phyloP scores from a whole-genome alignment of 2,888 invertebrate species.

The Troglohyphantes excavatus region DNA sequence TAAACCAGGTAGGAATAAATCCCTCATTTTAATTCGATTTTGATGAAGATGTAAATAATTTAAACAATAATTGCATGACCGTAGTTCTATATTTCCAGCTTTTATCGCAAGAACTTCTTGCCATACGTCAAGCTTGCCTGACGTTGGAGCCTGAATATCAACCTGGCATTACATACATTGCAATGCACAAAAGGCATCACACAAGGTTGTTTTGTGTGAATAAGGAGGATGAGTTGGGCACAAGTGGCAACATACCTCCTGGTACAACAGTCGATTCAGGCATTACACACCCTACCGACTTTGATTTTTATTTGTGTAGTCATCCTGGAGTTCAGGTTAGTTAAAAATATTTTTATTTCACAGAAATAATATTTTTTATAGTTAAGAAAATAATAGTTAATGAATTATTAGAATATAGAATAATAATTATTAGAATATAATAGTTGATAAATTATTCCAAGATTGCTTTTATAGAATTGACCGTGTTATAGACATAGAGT shows the following conservation, averaged over 20 bases:
- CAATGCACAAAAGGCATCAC: conserved; percentile 99
- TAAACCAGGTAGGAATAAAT: conserved; percentile 88
- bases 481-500: too few species aligned
- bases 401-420: too few species aligned
- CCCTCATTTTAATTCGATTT: neutral
- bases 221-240: conserved; percentile 99
- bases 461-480: too few species aligned
- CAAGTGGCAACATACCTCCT: conserved; percentile 99
- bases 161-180: conserved; percentile 99
- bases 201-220: conserved; percentile 98
- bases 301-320: conserved; percentile 99
- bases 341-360: too few species aligned
- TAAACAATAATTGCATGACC: too few species aligned
- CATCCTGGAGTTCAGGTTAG: conserved; percentile 93
- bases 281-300: conserved; percentile 99
- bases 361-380: too few species aligned
- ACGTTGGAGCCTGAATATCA: conserved; percentile 97
- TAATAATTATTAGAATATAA: too few species aligned
- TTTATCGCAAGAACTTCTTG: conserved; percentile 97
- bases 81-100: conserved; percentile 84
- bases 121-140: conserved; percentile 98
- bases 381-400: too few species aligned
- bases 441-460: too few species aligned
- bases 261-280: conserved; percentile 99
- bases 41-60: neutral